These are phyloP conservation scores for Papilio gigon DNA, from an alignment of 2,888 invertebrate species.

Conservation along the genomic window DNA sequence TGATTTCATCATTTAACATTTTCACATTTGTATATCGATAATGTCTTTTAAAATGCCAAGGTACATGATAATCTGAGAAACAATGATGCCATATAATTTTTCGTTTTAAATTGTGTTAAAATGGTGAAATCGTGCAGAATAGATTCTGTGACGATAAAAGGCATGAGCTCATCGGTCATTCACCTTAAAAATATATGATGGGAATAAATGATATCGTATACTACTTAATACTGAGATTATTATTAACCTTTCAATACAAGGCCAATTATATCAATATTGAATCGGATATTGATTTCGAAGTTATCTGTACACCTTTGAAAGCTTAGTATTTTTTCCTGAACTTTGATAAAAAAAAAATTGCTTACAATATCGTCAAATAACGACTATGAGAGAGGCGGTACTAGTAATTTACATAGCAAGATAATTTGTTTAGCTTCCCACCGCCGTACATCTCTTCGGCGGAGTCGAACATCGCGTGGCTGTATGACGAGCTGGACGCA, in stretches of 20 bases:
- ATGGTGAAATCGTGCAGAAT: background rate
- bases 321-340: no score
- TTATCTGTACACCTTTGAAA: no score
- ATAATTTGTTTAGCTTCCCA: constrained; percentile 86
- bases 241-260: no score
- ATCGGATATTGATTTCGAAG: no score
- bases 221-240: no score
- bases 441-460: constrained; percentile 91
- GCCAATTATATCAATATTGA: no score
- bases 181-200: background rate
- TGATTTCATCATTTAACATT: no score
- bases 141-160: background rate
- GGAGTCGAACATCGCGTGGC: constrained; percentile 93
- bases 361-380: no score
- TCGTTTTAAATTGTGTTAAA: background rate
- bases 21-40: background rate
- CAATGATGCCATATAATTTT: background rate
- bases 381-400: no score
- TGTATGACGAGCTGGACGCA: constrained; percentile 93
- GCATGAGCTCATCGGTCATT: background rate
- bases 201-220: background rate
- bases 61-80: background rate
- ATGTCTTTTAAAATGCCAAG: background rate
- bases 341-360: no score
- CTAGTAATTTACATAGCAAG: background rate